Evolutionary conservation across 2,888 invertebrate genomes (phyloP).

Genomic region (Toxonevra muliebris): DNA sequence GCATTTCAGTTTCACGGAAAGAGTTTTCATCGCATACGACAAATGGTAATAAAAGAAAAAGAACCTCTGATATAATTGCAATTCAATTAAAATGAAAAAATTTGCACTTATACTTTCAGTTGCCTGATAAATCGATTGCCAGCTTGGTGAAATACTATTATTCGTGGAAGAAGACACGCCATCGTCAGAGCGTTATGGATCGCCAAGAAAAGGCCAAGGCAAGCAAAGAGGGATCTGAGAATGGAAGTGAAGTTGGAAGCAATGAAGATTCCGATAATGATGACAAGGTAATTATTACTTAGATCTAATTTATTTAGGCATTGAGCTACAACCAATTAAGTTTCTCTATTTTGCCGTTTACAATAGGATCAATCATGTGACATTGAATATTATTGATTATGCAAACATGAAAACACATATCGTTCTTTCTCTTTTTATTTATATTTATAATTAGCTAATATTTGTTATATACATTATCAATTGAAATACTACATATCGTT

Average conservation of each 20-base stretch:
- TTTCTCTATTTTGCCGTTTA: no score
- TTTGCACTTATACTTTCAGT: slow-evolving; percentile 66
- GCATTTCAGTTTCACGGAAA: slow-evolving; percentile 98
- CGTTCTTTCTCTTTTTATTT: no score
- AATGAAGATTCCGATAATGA: slow-evolving; percentile 89
- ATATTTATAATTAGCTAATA: no score
- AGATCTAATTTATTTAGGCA: slow-evolving; percentile 33
- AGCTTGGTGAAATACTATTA: slow-evolving; percentile 97
- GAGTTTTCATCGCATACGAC: slow-evolving; percentile 94
- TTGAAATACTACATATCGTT: no score
- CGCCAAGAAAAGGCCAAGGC: slow-evolving; percentile 72
- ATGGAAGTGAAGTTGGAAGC: slow-evolving; percentile 83
- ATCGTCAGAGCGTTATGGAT: slow-evolving; percentile 94
- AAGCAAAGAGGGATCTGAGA: slow-evolving; percentile 75
- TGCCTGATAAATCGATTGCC: slow-evolving; percentile 96
- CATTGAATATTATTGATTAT: no score
- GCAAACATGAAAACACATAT: no score
- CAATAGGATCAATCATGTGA: no score
- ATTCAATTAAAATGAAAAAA: background rate
- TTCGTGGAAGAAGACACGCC: slow-evolving; percentile 96
- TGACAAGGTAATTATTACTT: slow-evolving; percentile 76
- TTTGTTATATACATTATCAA: no score
- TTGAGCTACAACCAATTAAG: slow-evolving; percentile 1
- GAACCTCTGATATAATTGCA: background rate
- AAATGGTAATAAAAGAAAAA: slow-evolving; percentile 78